Base-by-base conservation (phyloP, 2,113 vertebrate genomes). In the Callorhinus ursinus region DNA sequence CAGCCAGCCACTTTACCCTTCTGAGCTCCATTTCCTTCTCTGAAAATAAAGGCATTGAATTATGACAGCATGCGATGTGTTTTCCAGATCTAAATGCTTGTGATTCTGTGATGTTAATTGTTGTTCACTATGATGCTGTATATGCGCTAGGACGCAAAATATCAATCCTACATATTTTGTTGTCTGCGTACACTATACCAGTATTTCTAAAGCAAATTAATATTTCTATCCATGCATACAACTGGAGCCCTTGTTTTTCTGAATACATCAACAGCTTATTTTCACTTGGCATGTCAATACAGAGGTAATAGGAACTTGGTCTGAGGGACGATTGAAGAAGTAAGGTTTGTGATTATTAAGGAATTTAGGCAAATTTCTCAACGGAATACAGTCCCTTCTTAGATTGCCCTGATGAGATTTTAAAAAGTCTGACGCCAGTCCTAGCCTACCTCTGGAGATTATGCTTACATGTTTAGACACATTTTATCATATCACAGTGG, bases 1-100 rank as follows among this genome's bases (percentile, higher is more conserved):
- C 19, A 82, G 1, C 51, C 81, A 28, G 39, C 81, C 13, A 19
- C 21, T 69, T 71, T 49, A 71, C 9, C 13, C 11, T 93, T 81
- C 89, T 69, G 33, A 36, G 18, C 36, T 86, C 36, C 59, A 10
- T 53, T 90, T 76, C 22, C 83, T 39, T 53, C 57, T 95, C 36
- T 84, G 61, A 80, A 96, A 97, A 96, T 53, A 92, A 63, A 93
- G 84, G 12, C 14, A 57, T 83, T 87, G 28, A 89, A 69, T 71
- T 87, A 65, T 42, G 24, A 86, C 9, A 7, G 5, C 49, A 39
- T 59, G 28, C 36, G 79, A 94, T 31, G n/a, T 39, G 22, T 72
- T 90, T 90, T 94, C 42, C 28, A 61, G 15, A 71, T 92, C 9
- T 69, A 83, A 94, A 82, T 22, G 10, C 81, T 55, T 86, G 22